These are phyloP conservation scores for Phoeniculus purpureus DNA, from an alignment of 2,797 vertebrate genomes.

Conservation along the genomic window DNA sequence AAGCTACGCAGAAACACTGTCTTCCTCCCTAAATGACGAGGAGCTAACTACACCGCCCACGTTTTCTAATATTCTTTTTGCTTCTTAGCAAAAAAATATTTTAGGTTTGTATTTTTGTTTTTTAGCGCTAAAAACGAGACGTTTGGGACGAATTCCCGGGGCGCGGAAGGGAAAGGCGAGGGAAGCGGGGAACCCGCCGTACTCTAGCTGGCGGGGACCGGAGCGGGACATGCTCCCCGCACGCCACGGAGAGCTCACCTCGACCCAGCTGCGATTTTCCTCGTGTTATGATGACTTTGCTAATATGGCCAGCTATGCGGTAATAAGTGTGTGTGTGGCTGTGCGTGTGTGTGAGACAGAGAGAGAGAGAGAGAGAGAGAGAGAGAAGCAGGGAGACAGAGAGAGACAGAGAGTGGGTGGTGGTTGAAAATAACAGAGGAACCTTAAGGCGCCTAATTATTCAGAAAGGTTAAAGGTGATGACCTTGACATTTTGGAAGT, in stretches of 20 bases:
- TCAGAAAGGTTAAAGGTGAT: constrained; percentile 89
- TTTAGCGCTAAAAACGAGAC: not conserved
- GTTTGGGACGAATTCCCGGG: not conserved
- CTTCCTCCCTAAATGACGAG: not conserved
- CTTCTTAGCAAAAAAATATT: not conserved
- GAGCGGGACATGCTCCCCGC: not conserved
- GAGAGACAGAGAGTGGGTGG: constrained; percentile 75
- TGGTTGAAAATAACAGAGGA: constrained; percentile 81
- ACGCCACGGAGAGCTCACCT: constrained; percentile 50
- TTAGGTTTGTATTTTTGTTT: too few species aligned
- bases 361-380: not conserved
- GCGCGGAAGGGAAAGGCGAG: not conserved
- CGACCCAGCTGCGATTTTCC: constrained; percentile 69
- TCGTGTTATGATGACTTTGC: constrained; percentile 69
- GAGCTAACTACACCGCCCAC: not conserved
- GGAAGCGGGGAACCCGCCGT: not conserved
- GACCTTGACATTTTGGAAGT: constrained; percentile 92
- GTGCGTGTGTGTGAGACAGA: constrained; percentile 34
- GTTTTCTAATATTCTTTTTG: not conserved
- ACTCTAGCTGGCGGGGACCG: not conserved
- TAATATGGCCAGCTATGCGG: constrained; percentile 65
- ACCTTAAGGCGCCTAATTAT: constrained; percentile 87
- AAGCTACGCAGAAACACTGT: not conserved
- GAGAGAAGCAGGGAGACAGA: not conserved
- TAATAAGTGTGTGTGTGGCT: constrained; percentile 66